Conservation (phyloP, 1,140 invertebrate genomes). For the Lordiphosa clarofinis region DNA sequence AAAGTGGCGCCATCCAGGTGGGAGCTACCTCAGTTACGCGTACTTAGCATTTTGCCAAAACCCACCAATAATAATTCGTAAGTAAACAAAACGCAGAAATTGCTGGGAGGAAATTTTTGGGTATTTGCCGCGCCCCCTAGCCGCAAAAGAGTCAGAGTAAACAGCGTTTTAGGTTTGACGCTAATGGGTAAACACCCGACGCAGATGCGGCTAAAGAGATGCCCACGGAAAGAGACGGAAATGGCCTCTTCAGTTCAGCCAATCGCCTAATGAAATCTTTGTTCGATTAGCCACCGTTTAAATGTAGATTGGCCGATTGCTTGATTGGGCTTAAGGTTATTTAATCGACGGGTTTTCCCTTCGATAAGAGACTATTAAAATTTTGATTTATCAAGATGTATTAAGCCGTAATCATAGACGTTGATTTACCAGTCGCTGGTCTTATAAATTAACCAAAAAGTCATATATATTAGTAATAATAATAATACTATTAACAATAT, state of each 20-base stretch:
- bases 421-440: conserved; percentile 59
- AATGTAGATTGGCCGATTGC: conserved; percentile 9
- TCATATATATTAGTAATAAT: conserved; percentile 27
- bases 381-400: conserved; percentile 74
- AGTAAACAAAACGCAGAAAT: conserved; percentile 24
- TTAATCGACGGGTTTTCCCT: conserved; percentile 41
- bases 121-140: not conserved
- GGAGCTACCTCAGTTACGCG: conserved; percentile 43
- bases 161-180: conserved; percentile 10
- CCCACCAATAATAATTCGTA: conserved; percentile 40
- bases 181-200: conserved; percentile 69
- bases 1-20: conserved; percentile 59
- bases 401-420: conserved; percentile 73
- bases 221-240: conserved; percentile 33
- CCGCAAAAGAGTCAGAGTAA: not conserved
- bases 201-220: conserved; percentile 52
- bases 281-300: conserved; percentile 39
- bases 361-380: conserved; percentile 33
- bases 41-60: conserved; percentile 39
- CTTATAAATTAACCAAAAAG: conserved; percentile 7
- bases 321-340: conserved; percentile 1
- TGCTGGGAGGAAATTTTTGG: not conserved
- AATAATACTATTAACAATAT: conserved; percentile 61
- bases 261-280: conserved; percentile 31
- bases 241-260: conserved; percentile 32